Evolutionary conservation across 2,113 vertebrate species (phyloP).

Genomic region (Pteropus alecto): DNA sequence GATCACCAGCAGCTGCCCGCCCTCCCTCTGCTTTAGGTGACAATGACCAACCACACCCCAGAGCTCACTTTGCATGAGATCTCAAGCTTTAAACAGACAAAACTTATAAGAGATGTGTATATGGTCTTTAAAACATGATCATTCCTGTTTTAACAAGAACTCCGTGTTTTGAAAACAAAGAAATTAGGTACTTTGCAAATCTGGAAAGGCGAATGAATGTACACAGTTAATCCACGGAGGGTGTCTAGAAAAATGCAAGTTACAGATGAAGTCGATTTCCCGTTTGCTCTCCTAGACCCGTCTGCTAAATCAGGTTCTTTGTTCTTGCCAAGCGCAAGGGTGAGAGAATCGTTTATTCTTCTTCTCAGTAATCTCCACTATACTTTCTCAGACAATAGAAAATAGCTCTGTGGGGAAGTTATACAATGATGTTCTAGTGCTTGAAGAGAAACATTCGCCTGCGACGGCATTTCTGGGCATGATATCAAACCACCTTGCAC

Average conservation of each 20-base stretch:
- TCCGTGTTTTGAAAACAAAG: neutral
- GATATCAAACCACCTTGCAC: neutral
- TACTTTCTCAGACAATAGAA: neutral
- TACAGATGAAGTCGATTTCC: neutral
- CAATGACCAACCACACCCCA: neutral
- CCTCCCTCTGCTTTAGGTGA: neutral
- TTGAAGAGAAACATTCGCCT: neutral
- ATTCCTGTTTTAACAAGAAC: neutral
- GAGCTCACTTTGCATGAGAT: neutral
- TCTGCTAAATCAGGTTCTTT: neutral
- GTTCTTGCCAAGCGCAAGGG: neutral
- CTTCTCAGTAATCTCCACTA: neutral
- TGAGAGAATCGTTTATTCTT: conserved; percentile 35
- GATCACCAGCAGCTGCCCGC: neutral
- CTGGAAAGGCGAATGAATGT: neutral
- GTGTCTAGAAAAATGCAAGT: neutral
- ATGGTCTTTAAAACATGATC: neutral
- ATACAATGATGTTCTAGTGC: neutral
- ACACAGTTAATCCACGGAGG: neutral
- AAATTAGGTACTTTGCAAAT: neutral
- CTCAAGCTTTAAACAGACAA: neutral
- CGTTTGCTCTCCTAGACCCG: neutral
- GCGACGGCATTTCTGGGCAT: conserved; percentile 18
- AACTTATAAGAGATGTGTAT: neutral
- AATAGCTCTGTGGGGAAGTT: conserved; percentile 38